Conservation (phyloP, 2,888 invertebrate species). For the Metopia argyrocephala region DNA sequence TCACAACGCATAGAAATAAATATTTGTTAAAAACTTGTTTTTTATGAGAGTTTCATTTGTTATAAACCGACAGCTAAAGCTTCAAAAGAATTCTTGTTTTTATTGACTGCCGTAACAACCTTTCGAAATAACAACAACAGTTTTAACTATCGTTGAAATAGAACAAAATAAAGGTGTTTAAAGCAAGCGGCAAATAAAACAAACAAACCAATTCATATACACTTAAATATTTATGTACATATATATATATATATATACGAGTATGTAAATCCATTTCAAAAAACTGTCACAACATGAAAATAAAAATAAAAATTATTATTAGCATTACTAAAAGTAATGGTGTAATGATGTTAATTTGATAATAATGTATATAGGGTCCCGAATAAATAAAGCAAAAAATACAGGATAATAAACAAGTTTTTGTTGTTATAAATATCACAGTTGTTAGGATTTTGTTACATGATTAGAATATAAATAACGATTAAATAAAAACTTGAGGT, state of each 20-base stretch:
- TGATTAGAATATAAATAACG: conserved; percentile 4
- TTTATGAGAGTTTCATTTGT: conserved; percentile 67
- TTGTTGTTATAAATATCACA: too few relatives aligned
- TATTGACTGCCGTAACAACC: neutral
- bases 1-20: too few relatives aligned
- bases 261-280: neutral
- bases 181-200: too few relatives aligned
- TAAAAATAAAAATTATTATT: neutral
- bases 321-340: neutral
- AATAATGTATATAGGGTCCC: conserved; percentile 12
- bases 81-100: neutral
- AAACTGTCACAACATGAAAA: too few relatives aligned
- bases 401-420: conserved; percentile 17
- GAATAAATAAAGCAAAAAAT: conserved; percentile 36
- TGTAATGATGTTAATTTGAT: neutral
- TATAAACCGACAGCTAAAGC: conserved; percentile 74
- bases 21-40: conserved; percentile 7
- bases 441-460: neutral
- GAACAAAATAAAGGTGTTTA: too few relatives aligned
- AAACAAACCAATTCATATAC: too few relatives aligned
- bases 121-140: neutral
- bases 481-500: conserved; percentile 27
- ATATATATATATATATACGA: too few relatives aligned
- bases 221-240: conserved; percentile 1
- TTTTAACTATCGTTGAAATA: neutral